These are phyloP conservation scores for Halcyon leucocephala DNA, from an alignment of 2,797 vertebrate genomes.

Conservation along the genomic window DNA sequence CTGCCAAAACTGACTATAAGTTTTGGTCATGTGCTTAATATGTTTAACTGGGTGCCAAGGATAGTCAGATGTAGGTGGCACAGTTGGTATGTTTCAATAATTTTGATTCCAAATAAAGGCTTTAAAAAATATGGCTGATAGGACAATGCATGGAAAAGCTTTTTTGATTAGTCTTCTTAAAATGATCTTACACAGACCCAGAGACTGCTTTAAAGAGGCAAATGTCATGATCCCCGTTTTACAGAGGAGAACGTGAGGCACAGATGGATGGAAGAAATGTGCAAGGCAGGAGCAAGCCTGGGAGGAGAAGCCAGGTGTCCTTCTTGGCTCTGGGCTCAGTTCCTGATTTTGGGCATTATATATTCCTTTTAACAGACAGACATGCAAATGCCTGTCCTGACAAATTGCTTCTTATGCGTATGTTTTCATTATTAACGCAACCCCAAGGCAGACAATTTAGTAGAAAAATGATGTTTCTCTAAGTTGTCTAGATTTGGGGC, in stretches of 20 bases:
- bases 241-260: neutral
- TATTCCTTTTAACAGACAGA: neutral
- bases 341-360: neutral
- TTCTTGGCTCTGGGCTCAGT: neutral
- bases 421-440: neutral
- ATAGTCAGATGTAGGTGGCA: neutral
- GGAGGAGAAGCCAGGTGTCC: neutral
- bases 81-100: neutral
- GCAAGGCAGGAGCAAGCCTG: neutral
- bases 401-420: neutral
- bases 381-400: neutral
- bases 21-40: neutral
- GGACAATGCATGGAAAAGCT: neutral
- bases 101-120: neutral
- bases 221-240: neutral
- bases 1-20: neutral
- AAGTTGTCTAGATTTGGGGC: neutral
- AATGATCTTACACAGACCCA: neutral
- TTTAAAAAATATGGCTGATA: neutral
- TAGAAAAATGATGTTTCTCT: neutral
- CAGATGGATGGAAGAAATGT: neutral
- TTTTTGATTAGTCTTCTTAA: neutral
- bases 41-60: neutral
- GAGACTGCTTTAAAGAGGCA: neutral
- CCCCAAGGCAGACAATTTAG: neutral